Evolutionary conservation across 2,113 vertebrate genomes (phyloP).

Genomic region (Seriola dumerili): DNA sequence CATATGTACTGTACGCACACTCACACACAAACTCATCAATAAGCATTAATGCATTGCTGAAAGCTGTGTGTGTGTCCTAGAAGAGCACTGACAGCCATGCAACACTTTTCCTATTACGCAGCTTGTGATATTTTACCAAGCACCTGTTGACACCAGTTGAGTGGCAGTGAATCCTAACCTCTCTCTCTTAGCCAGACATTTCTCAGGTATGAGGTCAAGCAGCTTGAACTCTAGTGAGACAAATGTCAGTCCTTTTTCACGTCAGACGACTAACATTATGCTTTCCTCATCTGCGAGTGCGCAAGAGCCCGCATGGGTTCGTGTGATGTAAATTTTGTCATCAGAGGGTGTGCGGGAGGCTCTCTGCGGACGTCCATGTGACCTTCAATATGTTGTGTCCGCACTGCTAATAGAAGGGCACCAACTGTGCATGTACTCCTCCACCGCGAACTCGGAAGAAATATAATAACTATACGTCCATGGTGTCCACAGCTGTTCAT

Average conservation of each 20-base stretch:
- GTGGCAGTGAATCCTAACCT: neutral
- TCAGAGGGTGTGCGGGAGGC: no score
- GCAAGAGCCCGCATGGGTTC: no score
- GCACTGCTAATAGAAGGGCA: no score
- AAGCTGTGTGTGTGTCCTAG: neutral
- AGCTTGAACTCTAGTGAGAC: neutral
- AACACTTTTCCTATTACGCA: conserved; percentile 8
- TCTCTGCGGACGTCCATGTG: no score
- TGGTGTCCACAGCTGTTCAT: no score
- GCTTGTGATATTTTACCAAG: conserved; percentile 18
- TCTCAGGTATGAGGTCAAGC: conserved; percentile 25
- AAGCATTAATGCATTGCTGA: conserved; percentile 26
- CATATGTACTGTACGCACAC: conserved; percentile 14
- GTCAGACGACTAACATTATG: neutral
- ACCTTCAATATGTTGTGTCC: no score
- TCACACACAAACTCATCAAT: conserved; percentile 41
- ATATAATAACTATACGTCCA: no score
- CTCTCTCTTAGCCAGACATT: neutral
- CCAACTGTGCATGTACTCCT: no score
- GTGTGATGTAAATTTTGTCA: no score
- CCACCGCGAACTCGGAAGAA: no score
- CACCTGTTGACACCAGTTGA: neutral
- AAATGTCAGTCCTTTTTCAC: neutral
- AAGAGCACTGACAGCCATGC: neutral
- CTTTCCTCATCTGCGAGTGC: no score